A percentile compares a stretch with the other conserved stretches of the same genome.
Conservation (phyloP, 1,140 invertebrate genomes). For the Sesamia nonagrioides region DNA sequence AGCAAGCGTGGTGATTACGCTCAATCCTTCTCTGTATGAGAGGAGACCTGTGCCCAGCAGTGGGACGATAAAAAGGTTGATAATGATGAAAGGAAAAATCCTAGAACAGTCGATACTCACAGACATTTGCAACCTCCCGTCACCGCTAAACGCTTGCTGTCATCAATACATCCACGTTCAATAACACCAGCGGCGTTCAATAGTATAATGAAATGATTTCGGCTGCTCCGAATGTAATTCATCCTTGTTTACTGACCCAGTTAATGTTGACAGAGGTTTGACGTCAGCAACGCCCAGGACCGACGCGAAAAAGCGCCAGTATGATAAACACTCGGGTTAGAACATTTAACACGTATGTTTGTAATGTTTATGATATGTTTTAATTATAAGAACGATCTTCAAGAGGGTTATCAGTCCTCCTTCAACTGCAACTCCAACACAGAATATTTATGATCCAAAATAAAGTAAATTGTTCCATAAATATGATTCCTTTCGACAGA, state of each 20-base stretch:
- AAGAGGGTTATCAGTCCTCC: constrained; percentile 30
- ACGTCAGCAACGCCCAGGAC: constrained; percentile 74
- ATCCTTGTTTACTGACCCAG: constrained; percentile 80
- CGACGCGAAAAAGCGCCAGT: constrained; percentile 66
- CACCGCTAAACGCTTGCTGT: constrained; percentile 21
- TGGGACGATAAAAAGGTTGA: too few relatives aligned
- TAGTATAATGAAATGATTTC: constrained; percentile 65
- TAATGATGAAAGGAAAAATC: too few relatives aligned
- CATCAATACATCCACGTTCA: constrained; percentile 43
- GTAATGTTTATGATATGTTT: constrained; percentile 60
- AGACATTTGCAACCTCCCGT: not conserved
- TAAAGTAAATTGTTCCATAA: not conserved
- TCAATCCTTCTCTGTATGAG: too few relatives aligned
- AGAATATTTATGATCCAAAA: constrained; percentile 6
- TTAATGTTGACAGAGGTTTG: constrained; percentile 81
- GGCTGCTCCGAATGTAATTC: constrained; percentile 71
- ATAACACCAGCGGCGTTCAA: constrained; percentile 53
- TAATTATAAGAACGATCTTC: constrained; percentile 55
- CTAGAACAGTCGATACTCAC: not conserved
- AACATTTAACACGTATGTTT: constrained; percentile 57
- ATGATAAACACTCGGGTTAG: constrained; percentile 62
- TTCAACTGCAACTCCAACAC: constrained; percentile 9
- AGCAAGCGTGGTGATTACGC: too few relatives aligned
- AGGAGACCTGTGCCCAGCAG: too few relatives aligned
- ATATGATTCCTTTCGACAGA: not conserved